These are phyloP conservation scores for Blastomussa wellsi DNA, from an alignment of 92 coral and sea anemone genomes.

Conservation along the genomic window DNA sequence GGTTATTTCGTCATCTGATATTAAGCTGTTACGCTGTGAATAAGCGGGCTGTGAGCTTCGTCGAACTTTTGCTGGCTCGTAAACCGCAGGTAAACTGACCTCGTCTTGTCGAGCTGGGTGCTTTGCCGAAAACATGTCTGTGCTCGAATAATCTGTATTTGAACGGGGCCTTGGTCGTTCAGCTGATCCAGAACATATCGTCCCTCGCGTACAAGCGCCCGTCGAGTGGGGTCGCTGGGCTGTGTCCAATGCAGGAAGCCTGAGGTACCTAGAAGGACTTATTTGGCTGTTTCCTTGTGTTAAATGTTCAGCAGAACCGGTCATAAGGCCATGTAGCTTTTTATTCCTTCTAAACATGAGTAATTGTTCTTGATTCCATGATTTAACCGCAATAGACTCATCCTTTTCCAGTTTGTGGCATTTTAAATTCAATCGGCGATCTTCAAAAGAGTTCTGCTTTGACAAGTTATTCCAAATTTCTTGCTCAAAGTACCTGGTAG, in stretches of 20 bases:
- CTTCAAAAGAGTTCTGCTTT: slow-evolving; percentile 39
- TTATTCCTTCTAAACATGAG: slow-evolving; percentile 27
- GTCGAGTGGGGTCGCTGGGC: neutral
- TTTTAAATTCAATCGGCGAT: slow-evolving; percentile 19
- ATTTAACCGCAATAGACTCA: slow-evolving; percentile 5
- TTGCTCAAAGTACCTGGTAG: slow-evolving; percentile 13
- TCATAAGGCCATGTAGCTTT: slow-evolving; percentile 9
- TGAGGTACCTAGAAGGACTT: neutral
- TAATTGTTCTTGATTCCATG: slow-evolving; percentile 33
- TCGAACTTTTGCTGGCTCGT: neutral
- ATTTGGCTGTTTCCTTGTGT: neutral
- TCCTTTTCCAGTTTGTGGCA: slow-evolving; percentile 24
- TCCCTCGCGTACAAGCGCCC: neutral
- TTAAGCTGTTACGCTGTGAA: slow-evolving; percentile 3
- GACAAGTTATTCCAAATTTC: slow-evolving; percentile 30
- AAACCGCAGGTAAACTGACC: slow-evolving; percentile 11
- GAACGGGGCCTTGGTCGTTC: slow-evolving; percentile 1
- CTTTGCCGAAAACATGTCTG: neutral
- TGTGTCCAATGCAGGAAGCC: neutral
- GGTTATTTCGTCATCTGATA: slow-evolving; percentile 4
- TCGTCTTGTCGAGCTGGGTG: neutral
- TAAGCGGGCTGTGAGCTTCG: slow-evolving; percentile 19
- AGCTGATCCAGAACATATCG: neutral
- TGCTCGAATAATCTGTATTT: neutral
- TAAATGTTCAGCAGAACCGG: neutral